Evolutionary conservation across 2,888 invertebrate genomes (phyloP), one percentile per base, ranked within the genome.

Genomic region (Dicyrtoma fusca): DNA sequence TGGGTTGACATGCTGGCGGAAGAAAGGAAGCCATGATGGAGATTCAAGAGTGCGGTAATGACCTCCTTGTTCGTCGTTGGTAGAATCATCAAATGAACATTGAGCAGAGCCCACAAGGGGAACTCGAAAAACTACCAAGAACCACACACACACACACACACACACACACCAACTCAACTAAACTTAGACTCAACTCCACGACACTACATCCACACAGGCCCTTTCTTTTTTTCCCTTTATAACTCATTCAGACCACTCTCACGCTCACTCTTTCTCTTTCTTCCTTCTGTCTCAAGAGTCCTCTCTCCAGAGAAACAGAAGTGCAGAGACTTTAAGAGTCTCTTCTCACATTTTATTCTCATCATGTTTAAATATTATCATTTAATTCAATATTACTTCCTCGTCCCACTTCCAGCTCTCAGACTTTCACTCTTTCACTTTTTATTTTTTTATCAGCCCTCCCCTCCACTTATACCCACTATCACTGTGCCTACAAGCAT

Each of bases 341-440:
- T 49, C 49, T 49, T 49, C 19, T 19, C 19, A n/a, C n/a, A n/a
- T 49, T 19, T 49, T 49, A 49, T 49, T 49, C 49, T 49, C 49
- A 17, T 34, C 34, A 34, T 34, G 34, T 34, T 34, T 34, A 34
- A 34, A 34, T 34, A 34, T 34, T 25, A 57, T 57, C 23, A 57
- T 57, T 57, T 57, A 57, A 57, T 57, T 57, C 57, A 57, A 57
- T 57, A 21, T 25, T 23, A 57, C 57, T 57, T 57, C 25, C 57
- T 25, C 17, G 17, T 53, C 17, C 17, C 49, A 17, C 17, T 49
- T 49, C 49, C 53, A 34, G 34, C 34, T 34, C n/a, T n/a, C n/a
- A n/a, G n/a, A n/a, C n/a, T n/a, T n/a, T n/a, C n/a, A n/a, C n/a
- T n/a, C n/a, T 34, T 34, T 34, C 3, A 34, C 34, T 34, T 34